Evolutionary conservation across 2,113 vertebrate genomes (phyloP), one percentile per base, ranked within the genome.

Genomic region (Crypturellus undulatus): DNA sequence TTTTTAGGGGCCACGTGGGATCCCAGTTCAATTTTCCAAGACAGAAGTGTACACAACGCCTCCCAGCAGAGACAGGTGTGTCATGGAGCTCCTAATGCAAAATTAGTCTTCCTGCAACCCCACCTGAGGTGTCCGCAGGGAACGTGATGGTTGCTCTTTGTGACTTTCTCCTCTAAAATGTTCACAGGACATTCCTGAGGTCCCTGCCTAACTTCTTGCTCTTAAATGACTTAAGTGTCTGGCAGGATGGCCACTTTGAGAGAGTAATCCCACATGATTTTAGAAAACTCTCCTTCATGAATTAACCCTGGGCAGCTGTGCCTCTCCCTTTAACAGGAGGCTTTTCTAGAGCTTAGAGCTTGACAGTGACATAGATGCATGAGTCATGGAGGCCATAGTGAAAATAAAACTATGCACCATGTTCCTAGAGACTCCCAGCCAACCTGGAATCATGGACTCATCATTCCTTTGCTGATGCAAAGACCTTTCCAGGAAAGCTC

Each of bases 361-460:
- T 15, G 21, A 62, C 1, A 5, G 49, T 45, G 19, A 14, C 22
- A 1, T 0, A 36, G 40, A 40, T 17, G 49, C 10, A 10, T 0
- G 2, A 17, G 14, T 2, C 32, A 25, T 22, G 21, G 36, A 69
- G 47, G 18, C 22, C 2, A 0, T 4, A 51, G 76, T 2, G 84
- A 30, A 49, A 47, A 14, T 2, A 20, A 30, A 38, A 32, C 0
- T 3, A 19, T 65, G 30, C 76, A 64, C 11, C 24, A 11, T 54
- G 65, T 40, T 60, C 38, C 71, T 65, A 77, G 36, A 49, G 52
- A 28, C 24, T 10, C 47, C 45, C 36, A 52, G 52, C 58, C 0
- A 0, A 36, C 36, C 47, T 21, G 16, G 22, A 30, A 52, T 3
- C 25, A 5, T 0, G 0, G 28, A 1, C 4, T 22, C 5, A 24